Evolutionary conservation across 2,797 vertebrate genomes (phyloP).

Genomic region (Oreortyx pictus): DNA sequence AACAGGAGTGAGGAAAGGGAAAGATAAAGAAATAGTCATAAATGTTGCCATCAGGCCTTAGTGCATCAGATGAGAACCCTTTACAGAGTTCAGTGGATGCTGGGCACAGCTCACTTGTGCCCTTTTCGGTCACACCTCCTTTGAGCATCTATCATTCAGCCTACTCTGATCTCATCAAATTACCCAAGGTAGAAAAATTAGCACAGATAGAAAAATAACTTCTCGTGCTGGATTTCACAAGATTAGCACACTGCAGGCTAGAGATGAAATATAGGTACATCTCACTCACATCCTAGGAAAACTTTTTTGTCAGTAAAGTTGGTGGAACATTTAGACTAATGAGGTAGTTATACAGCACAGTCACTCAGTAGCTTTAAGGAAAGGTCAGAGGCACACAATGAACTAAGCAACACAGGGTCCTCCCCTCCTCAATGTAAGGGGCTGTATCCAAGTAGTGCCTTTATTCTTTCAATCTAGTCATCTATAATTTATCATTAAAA

Average conservation of each 20-base stretch:
- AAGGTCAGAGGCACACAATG: neutral
- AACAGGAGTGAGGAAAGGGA: neutral
- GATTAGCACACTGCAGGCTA: neutral
- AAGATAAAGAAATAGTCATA: neutral
- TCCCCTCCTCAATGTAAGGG: conserved; percentile 22
- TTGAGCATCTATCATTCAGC: neutral
- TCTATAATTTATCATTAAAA: conserved; percentile 26
- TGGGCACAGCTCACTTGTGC: neutral
- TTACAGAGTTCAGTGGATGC: neutral
- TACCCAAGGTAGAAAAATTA: neutral
- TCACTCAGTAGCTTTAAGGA: neutral
- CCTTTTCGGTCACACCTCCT: neutral
- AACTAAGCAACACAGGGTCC: neutral
- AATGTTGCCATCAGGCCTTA: neutral
- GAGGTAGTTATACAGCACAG: neutral
- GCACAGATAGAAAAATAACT: neutral
- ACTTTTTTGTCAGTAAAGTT: neutral
- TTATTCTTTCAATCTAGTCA: conserved; percentile 35
- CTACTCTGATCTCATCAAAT: neutral
- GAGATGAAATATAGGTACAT: neutral
- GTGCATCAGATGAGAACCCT: neutral
- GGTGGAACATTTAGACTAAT: conserved; percentile 13
- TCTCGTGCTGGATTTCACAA: neutral
- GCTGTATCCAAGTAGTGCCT: neutral
- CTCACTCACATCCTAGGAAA: neutral